These are phyloP conservation scores for Piaya cayana DNA, from an alignment of 2,113 vertebrate genomes.

Conservation along the genomic window DNA sequence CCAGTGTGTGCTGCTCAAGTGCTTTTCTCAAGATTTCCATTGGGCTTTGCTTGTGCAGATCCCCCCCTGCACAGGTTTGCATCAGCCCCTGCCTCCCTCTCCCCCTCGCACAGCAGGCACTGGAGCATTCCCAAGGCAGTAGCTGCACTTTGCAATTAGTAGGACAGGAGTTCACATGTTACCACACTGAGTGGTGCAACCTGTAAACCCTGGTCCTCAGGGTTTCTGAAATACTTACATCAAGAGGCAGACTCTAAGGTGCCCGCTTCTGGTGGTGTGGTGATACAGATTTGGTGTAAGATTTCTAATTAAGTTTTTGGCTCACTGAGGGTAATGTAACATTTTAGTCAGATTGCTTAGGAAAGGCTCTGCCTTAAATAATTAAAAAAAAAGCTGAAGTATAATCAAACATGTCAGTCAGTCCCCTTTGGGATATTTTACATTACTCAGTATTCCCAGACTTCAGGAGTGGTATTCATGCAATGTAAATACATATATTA, in stretches of 20 bases:
- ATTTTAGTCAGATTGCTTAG: background rate
- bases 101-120: rapidly evolving
- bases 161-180: too few relatives aligned
- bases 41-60: background rate
- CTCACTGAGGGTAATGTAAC: rapidly evolving
- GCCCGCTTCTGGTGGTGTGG: background rate
- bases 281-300: background rate
- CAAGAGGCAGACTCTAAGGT: background rate
- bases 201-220: too few relatives aligned
- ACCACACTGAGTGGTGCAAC: rapidly evolving
- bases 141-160: background rate
- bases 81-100: background rate
- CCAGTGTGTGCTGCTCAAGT: rapidly evolving
- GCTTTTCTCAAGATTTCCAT: background rate
- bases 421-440: background rate
- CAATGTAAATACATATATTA: background rate
- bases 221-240: background rate
- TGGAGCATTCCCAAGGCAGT: rapidly evolving
- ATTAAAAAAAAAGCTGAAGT: background rate
- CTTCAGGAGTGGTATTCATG: background rate
- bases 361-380: background rate
- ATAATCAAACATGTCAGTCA: background rate
- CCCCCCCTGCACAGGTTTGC: background rate
- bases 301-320: background rate
- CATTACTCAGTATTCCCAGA: background rate